Conservation (phyloP, 2,797 vertebrate genomes). For the Falco naumanni region DNA sequence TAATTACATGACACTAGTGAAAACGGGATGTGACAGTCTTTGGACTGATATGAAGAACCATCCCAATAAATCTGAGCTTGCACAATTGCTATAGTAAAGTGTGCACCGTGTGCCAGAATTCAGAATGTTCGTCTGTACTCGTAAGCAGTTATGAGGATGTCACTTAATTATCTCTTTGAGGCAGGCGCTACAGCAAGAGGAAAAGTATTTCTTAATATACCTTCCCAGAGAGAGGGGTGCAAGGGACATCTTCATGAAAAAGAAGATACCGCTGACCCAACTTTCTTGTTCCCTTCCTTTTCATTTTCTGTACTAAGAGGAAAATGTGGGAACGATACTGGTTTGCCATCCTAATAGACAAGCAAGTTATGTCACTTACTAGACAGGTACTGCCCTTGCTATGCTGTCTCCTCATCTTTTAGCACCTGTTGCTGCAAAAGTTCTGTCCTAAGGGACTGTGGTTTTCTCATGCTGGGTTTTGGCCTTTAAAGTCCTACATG, state of each 20-base stretch:
- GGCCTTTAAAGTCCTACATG: not conserved
- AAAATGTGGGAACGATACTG: not conserved
- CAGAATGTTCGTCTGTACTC: constrained; percentile 21
- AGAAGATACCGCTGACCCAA: not conserved
- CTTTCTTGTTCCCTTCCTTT: not conserved
- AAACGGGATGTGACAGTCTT: constrained; percentile 68
- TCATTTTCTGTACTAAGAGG: not conserved
- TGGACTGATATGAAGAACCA: constrained; percentile 37
- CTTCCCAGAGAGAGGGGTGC: not conserved
- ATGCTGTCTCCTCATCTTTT: not conserved
- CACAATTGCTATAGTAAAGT: constrained; percentile 48
- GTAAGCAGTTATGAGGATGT: constrained; percentile 30
- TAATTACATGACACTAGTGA: constrained; percentile 63
- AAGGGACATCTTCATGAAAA: not conserved
- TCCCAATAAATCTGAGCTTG: constrained; percentile 66
- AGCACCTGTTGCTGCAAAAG: not conserved
- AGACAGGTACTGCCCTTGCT: not conserved
- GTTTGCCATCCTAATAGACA: not conserved
- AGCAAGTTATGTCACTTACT: not conserved
- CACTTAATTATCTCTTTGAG: constrained; percentile 53
- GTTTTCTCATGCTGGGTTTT: not conserved
- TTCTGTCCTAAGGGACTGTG: not conserved
- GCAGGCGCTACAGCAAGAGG: not conserved
- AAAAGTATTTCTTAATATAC: constrained; percentile 29
- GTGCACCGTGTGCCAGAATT: constrained; percentile 14